Evolutionary conservation across 1,140 invertebrate genomes (phyloP).

Genomic region (Platorchestia sp.): DNA sequence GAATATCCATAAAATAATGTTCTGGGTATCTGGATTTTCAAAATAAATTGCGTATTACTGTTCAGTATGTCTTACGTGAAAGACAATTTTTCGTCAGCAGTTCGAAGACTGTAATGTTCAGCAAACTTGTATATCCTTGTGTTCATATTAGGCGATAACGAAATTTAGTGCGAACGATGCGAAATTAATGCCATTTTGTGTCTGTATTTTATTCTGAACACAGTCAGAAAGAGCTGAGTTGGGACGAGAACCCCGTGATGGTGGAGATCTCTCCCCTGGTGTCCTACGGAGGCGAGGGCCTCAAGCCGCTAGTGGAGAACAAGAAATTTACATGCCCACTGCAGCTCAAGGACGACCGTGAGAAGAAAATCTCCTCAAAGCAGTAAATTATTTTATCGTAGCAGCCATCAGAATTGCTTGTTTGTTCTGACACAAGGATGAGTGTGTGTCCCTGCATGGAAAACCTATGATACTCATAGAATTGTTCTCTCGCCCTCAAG

Average conservation of each 20-base stretch:
- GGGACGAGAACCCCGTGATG: slow-evolving; percentile 76
- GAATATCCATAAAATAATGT: no score
- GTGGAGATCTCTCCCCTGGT: slow-evolving; percentile 93
- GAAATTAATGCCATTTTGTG: no score
- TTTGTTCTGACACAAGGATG: background rate
- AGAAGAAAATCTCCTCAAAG: slow-evolving; percentile 36
- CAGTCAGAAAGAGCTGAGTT: slow-evolving; percentile 72
- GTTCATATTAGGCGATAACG: no score
- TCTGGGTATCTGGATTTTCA: no score
- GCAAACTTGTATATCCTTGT: no score
- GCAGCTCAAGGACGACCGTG: background rate
- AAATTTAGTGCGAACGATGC: no score
- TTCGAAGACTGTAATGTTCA: no score
- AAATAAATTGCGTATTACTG: no score
- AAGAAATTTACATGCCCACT: slow-evolving; percentile 81
- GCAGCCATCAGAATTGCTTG: background rate
- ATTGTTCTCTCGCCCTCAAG: background rate
- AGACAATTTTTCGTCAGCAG: no score
- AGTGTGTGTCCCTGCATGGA: background rate
- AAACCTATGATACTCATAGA: background rate
- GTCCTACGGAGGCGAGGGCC: slow-evolving; percentile 90
- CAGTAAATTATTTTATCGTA: background rate
- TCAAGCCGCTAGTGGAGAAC: slow-evolving; percentile 78
- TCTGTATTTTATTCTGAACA: slow-evolving; percentile 67
- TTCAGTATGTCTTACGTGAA: no score